Percentiles rank a stretch among this genome's conserved stretches.
These are phyloP conservation scores for Athalia cordata DNA, from an alignment of 2,888 invertebrate genomes.

Conservation along the genomic window DNA sequence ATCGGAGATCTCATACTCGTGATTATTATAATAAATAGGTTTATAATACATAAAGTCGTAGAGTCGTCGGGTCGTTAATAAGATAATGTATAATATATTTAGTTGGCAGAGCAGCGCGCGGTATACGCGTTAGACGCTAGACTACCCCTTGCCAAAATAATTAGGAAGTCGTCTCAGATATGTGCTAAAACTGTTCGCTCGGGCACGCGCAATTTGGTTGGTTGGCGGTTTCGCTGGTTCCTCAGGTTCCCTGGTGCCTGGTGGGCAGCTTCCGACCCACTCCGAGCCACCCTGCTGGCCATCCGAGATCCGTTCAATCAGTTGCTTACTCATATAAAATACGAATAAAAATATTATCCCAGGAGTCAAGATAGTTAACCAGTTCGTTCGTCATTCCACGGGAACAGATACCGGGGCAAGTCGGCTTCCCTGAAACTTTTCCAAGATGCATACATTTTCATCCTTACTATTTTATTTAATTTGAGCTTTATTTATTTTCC, in stretches of 20 bases:
- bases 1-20: not conserved
- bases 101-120: slow-evolving; percentile 27
- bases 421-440: no score
- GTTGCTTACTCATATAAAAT: slow-evolving; percentile 22
- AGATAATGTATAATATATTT: slow-evolving; percentile 75
- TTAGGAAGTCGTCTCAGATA: slow-evolving; percentile 83
- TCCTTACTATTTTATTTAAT: no score
- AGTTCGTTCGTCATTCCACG: no score
- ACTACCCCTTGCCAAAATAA: slow-evolving; percentile 83
- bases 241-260: slow-evolving; percentile 70
- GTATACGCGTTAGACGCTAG: slow-evolving; percentile 15
- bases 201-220: slow-evolving; percentile 74
- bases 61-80: slow-evolving; percentile 67
- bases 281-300: slow-evolving; percentile 66
- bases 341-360: no score
- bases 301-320: slow-evolving; percentile 60
- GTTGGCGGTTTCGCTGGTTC: slow-evolving; percentile 51
- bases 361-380: no score
- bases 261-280: slow-evolving; percentile 70
- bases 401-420: no score
- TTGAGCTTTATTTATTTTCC: no score
- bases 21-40: no score
- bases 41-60: no score
- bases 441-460: no score
- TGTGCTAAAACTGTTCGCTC: slow-evolving; percentile 79